Evolutionary conservation across 2,888 invertebrate species (phyloP).

Genomic region (Alcis repandata): DNA sequence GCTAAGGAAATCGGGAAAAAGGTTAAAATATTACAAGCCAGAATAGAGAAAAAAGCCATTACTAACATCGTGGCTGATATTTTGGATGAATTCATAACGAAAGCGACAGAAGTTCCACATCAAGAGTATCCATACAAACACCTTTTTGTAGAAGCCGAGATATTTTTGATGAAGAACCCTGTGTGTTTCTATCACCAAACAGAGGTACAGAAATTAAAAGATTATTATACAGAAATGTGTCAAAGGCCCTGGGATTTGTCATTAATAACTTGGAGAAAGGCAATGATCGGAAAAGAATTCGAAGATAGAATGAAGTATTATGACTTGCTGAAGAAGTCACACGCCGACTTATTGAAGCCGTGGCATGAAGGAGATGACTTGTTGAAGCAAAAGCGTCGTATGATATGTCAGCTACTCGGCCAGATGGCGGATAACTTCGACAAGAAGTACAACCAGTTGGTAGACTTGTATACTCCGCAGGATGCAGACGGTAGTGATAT

Average conservation of each 20-base stretch:
- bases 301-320: constrained; percentile 76
- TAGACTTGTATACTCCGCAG: constrained; percentile 35
- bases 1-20: constrained; percentile 53
- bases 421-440: constrained; percentile 70
- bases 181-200: constrained; percentile 80
- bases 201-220: constrained; percentile 70
- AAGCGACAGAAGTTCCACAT: constrained; percentile 60
- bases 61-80: constrained; percentile 57
- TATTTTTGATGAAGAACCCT: constrained; percentile 78
- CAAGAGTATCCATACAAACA: constrained; percentile 73
- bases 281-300: constrained; percentile 71
- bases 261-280: constrained; percentile 68
- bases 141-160: constrained; percentile 71
- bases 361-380: constrained; percentile 72
- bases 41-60: constrained; percentile 61
- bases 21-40: constrained; percentile 58
- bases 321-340: constrained; percentile 62
- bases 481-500: constrained; percentile 11
- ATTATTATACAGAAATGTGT: constrained; percentile 67
- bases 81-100: constrained; percentile 58
- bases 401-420: constrained; percentile 63
- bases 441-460: constrained; percentile 58
- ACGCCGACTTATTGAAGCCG: constrained; percentile 68
- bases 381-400: constrained; percentile 64
- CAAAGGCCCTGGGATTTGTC: constrained; percentile 71